Evolutionary conservation across 2,888 invertebrate species (phyloP).

Genomic region (Drosophila neutralis): DNA sequence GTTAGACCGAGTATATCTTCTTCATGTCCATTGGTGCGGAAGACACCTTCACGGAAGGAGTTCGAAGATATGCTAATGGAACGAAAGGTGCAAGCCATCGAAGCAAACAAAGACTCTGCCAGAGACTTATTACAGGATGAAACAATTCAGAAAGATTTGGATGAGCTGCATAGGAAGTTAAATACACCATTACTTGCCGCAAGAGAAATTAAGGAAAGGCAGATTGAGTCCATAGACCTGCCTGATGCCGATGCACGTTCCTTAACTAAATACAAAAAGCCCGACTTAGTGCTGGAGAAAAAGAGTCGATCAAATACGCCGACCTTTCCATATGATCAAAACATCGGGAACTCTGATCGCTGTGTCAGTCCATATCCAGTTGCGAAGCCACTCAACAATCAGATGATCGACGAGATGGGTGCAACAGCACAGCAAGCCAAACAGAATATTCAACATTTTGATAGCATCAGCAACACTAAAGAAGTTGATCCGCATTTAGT

Average conservation of each 20-base stretch:
- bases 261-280: not conserved
- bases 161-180: slow-evolving; percentile 60
- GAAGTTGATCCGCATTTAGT: slow-evolving; percentile 95
- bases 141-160: slow-evolving; percentile 65
- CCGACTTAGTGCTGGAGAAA: slow-evolving; percentile 38
- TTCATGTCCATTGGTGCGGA: slow-evolving; percentile 73
- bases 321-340: slow-evolving; percentile 94
- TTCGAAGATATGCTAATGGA: slow-evolving; percentile 84
- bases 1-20: slow-evolving; percentile 69
- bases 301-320: slow-evolving; percentile 92
- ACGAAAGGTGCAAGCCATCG: slow-evolving; percentile 76
- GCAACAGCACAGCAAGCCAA: not conserved
- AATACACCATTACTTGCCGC: slow-evolving; percentile 27
- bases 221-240: slow-evolving; percentile 51
- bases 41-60: slow-evolving; percentile 82
- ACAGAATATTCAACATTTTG: not conserved
- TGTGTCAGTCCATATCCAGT: slow-evolving; percentile 73
- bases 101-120: slow-evolving; percentile 53
- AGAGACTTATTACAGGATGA: slow-evolving; percentile 60
- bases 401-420: not conserved
- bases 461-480: slow-evolving; percentile 86
- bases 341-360: slow-evolving; percentile 89
- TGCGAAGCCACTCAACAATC: not conserved
- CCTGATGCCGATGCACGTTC: slow-evolving; percentile 26
- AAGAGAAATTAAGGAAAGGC: slow-evolving; percentile 16